Base-by-base conservation (phyloP, 2,888 invertebrate species). In the Tuberolachnus salignus region DNA sequence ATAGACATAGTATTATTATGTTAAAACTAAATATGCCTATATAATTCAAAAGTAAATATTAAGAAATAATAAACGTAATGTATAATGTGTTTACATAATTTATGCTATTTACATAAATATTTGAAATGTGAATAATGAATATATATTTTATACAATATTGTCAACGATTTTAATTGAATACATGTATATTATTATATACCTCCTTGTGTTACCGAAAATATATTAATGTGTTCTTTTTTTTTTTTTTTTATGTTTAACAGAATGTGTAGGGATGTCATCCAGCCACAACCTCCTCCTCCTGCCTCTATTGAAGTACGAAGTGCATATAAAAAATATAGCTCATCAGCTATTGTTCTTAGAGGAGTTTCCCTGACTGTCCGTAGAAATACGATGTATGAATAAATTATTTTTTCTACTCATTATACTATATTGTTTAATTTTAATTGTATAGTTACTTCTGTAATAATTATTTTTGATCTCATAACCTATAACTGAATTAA, bases 301-400 rank as follows among this genome's bases (percentile, higher is more conserved):
- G 66, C 66, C 57, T 75, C 82, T 13, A 75, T 82, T 11, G 74
- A 71, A 66, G 80, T 82, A 49, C 74, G 81, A 53, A 72, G 69
- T 61, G 82, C 82, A 11, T 82, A 75, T 75, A 82, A 82, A 71
- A 81, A 75, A 49, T 82, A 81, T 23, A 66, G 49, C 11, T 51
- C 80, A 14, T 81, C 81, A 26, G 71, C 80, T 49, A 74, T 81
- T 11, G 81, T 82, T 10, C 73, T 82, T 0, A 51, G 78, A 69
- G 82, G 81, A 46, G 71, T 81, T 21, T 86, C 86, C 81, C 87
- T 86, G 83, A 89, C 88, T 84, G 75, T 75, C 19, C 75, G 75
- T 51, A 44, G 75, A 19, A 75, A 67, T 66, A 75, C 75, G 11
- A 75, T 75, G 75, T 75, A 66, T 14, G 59, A 59, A 59, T 34